Evolutionary conservation across 2,888 invertebrate genomes (phyloP).

Genomic region (Lepidocyrtoides sp.): DNA sequence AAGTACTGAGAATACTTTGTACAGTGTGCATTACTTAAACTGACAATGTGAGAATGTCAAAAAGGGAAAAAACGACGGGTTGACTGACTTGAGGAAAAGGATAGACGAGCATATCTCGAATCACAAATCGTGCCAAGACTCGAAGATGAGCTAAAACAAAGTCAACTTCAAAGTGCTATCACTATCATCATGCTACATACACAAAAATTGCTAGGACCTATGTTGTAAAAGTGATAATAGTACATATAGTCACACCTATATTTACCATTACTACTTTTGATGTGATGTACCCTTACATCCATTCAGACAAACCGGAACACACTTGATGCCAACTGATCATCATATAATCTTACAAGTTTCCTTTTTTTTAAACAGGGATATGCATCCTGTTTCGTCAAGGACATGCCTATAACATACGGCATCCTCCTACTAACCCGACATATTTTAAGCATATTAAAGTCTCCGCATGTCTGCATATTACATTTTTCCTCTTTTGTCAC

Average conservation of each 20-base stretch:
- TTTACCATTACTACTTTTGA: not conserved
- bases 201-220: not conserved
- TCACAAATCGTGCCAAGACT: constrained; percentile 84
- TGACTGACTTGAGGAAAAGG: constrained; percentile 55
- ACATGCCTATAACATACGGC: not conserved
- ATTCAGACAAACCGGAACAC: not conserved
- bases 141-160: constrained; percentile 76
- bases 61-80: constrained; percentile 25
- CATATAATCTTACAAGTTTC: not conserved
- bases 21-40: no score
- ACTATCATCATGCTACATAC: not conserved
- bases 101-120: constrained; percentile 81
- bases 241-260: not conserved
- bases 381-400: constrained; percentile 52
- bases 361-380: not conserved
- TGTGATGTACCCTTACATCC: not conserved
- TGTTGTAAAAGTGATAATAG: not conserved
- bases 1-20: constrained; percentile 3
- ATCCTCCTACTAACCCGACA: not conserved
- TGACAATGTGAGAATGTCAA: constrained; percentile 46
- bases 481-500: constrained; percentile 49
- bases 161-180: constrained; percentile 12
- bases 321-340: constrained; percentile 19
- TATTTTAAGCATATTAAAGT: constrained; percentile 17
- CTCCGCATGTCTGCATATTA: constrained; percentile 31